Base-by-base conservation (phyloP, 2,113 vertebrate species). In the Halichoeres trimaculatus region DNA sequence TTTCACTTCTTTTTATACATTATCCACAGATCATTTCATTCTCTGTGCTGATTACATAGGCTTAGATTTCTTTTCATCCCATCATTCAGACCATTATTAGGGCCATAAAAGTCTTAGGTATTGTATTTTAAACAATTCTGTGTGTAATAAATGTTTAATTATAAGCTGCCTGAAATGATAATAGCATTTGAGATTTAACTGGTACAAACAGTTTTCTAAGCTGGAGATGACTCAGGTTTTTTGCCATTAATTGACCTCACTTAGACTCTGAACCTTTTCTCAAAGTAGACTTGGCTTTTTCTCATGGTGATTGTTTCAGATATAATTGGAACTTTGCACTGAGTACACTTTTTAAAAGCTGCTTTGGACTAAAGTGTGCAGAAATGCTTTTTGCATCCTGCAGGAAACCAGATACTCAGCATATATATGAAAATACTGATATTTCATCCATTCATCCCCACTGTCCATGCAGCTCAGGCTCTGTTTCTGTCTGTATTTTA, bases 21-120 rank as follows among this genome's bases (percentile, higher is more conserved):
- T 77, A 70, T 56, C 53, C 69, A 67, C 54, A 74, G 48, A 58
- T 78, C 74, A 70, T 91, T 85, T 85, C 54, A 57, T 40, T 65
- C 59, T 47, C 12, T 8, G 5, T 23, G 14, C 20, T 50, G 78
- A 53, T 69, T 26, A 85, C 83, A 74, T 68, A 14, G 45, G 19
- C 2, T 40, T 30, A 30, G 30, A 16, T 67, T 24, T 57, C 14
- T 64, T 67, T 76, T 59, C 66, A 58, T 73, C 48, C 30, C 34
- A 62, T 66, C n/a, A 47, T 84, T 65, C 43, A 2, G 59, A 53
- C 70, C 51, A 17, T 86, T 45, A 59, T 57, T 52, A 20, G 10
- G 61, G 38, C 35, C 23, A 24, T 63, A 48, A 51, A 69, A 72
- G 14, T 7, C 11, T 3, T 2, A 45, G 57, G 45, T 24, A 54